Evolutionary conservation across 2,113 vertebrate species (phyloP).

Genomic region (Tragulus kanchil): DNA sequence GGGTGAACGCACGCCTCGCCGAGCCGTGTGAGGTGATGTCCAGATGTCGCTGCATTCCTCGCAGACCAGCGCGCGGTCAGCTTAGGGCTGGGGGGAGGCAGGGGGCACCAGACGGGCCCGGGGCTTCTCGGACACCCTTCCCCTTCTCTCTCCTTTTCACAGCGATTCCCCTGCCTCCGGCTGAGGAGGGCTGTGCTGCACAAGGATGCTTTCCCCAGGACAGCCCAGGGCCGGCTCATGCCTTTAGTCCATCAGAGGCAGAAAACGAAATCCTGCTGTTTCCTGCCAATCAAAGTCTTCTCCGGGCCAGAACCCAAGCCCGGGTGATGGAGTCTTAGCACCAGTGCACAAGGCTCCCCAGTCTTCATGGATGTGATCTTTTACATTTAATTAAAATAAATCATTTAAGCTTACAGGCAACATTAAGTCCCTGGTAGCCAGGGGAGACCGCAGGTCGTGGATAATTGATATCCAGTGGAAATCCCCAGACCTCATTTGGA

Average conservation of each 20-base stretch:
- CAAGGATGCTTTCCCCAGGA: background rate
- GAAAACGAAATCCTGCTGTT: conserved; percentile 13
- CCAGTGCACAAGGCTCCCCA: background rate
- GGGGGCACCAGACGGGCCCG: background rate
- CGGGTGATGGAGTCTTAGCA: background rate
- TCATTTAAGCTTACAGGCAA: background rate
- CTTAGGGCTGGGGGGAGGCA: too few relatives aligned
- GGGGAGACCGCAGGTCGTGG: background rate
- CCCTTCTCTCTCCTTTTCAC: background rate
- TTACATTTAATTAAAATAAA: conserved; percentile 21
- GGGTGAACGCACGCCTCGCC: background rate
- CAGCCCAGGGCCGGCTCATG: background rate
- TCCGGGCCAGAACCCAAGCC: background rate
- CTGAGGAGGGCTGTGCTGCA: background rate
- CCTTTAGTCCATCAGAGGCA: background rate
- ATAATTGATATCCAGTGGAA: conserved; percentile 20
- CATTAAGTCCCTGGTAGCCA: background rate
- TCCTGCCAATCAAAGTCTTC: background rate
- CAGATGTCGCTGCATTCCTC: background rate
- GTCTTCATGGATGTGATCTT: background rate
- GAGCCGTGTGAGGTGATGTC: background rate
- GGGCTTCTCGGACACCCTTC: background rate
- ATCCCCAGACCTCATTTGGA: background rate
- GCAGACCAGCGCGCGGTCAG: background rate
- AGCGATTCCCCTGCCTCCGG: background rate